Evolutionary conservation across 2,113 vertebrate species (phyloP), one percentile per base, ranked within the genome.

Genomic region (Neoarius graeffei): DNA sequence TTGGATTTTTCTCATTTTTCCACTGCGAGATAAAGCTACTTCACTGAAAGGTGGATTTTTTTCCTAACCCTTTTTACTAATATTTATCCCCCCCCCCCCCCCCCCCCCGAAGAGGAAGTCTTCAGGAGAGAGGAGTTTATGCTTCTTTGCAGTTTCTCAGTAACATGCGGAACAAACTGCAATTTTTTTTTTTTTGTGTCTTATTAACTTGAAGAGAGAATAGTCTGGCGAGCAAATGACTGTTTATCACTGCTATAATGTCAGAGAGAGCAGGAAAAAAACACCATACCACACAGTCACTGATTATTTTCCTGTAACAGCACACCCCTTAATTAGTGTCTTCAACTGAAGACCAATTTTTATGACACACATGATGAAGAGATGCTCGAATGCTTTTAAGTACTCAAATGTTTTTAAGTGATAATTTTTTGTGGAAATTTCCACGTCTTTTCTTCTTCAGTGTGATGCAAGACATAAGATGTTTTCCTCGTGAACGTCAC

Each of bases 341-440:
- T 30, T 30, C 2, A 69, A 15, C 11, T 14, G 8, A 66, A n/a
- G 23, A 64, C n/a, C 66, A 27, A 27, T 30, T 42, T 35, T 73
- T 42, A 17, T 73, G 19, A 73, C 7, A 69, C 10, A 11, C n/a
- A 30, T 5, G 13, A 14, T 13, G 5, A 5, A 10, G 23, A n/a
- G 8, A n/a, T 9, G 19, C 25, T 17, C 14, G 19, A 73, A 42
- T 73, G 14, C 1, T 19, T 42, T 15, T 8, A 73, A 73, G 15
- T 35, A n/a, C n/a, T n/a, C 14, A 42, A 73, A 42, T 73, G 14
- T 3, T 19, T 42, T 15, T 8, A 73, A 73, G 15, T 35, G 14
- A 76, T 76, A 83, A 89, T 89, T 88, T 87, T 86, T 88, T 86
- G 85, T 76, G 88, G 89, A 84, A 81, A 89, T 89, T 92, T 94